Base-by-base conservation (phyloP, 2,797 vertebrate genomes). In the Glyptemys insculpta region DNA sequence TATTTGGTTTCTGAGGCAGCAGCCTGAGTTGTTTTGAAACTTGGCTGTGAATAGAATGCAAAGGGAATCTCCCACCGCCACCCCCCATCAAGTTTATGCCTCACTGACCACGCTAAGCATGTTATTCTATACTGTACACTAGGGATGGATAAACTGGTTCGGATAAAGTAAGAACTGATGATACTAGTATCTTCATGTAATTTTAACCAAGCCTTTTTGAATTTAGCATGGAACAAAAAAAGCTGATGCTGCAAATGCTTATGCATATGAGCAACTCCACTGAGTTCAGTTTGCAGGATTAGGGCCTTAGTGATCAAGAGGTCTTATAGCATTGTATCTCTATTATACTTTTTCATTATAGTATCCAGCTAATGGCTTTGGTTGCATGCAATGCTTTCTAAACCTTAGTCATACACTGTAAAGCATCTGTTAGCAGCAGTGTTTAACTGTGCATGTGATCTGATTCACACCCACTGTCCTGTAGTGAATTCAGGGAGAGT, bases 221-320 rank as follows among this genome's bases (percentile, higher is more conserved):
- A 91, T 96, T 94, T 96, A 94, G 90, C 97, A 86, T 95, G 95
- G 96, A 92, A 96, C 90, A 52, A 90, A 96, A 95, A 93, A 68
- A 76, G 92, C 96, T 97, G 96, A 96, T 95, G 95, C 94, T 97
- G 96, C 95, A 97, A 97, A 96, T 72, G 31, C 91, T 97, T 96
- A 97, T 96, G 96, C 96, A 97, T 97, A 95, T 97, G 96, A 97
- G 97, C 97, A 97, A 97, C 93, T 97, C 95, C 0, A 0, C 93
- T 97, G 96, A 97, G 95, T 91, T 97, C 97, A 96, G 97, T 97
- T 97, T 97, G 97, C 96, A 97, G 96, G 95, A 96, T 97, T 95
- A 96, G 96, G 97, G 96, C 96, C 96, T 95, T 90, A 96, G 96
- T 93, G 97, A 97, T 96, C 97, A 97, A 90, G 96, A 97, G 96